These are phyloP conservation scores for Coremacera marginata DNA, from an alignment of 2,888 invertebrate species.

Conservation along the genomic window DNA sequence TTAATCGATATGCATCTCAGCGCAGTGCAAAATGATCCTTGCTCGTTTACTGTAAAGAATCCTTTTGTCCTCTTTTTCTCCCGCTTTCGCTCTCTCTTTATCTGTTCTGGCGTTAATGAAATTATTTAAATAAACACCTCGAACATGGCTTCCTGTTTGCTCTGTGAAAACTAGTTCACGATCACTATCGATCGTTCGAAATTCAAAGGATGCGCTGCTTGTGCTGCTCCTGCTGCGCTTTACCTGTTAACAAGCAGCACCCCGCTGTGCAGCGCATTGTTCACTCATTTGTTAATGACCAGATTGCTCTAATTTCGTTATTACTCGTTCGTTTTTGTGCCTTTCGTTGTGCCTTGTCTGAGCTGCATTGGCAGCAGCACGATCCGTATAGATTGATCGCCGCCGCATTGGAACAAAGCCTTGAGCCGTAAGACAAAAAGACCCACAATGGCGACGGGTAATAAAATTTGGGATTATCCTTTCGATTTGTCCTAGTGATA, in stretches of 20 bases:
- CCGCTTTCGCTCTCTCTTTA: background rate
- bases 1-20: background rate
- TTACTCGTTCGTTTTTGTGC: background rate
- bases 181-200: constrained; percentile 12
- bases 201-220: constrained; percentile 23
- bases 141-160: constrained; percentile 17
- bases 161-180: constrained; percentile 2
- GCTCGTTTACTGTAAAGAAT: background rate
- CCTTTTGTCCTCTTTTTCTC: background rate
- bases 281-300: constrained; percentile 36
- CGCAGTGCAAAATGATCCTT: background rate
- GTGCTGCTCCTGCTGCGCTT: background rate
- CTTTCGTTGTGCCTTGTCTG: background rate
- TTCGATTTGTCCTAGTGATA: constrained; percentile 36
- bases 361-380: background rate
- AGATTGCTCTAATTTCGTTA: constrained; percentile 38
- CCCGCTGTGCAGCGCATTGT: constrained; percentile 32
- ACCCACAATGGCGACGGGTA: background rate
- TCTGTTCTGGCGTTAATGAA: constrained; percentile 16
- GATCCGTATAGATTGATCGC: constrained; percentile 10
- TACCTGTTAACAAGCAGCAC: constrained; percentile 32
- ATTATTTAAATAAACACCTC: constrained; percentile 38
- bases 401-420: background rate
- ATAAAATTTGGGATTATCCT: constrained; percentile 30
- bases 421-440: background rate